These are phyloP conservation scores for Thryonomys swinderianus DNA, from an alignment of 2,113 vertebrate genomes.

Conservation along the genomic window DNA sequence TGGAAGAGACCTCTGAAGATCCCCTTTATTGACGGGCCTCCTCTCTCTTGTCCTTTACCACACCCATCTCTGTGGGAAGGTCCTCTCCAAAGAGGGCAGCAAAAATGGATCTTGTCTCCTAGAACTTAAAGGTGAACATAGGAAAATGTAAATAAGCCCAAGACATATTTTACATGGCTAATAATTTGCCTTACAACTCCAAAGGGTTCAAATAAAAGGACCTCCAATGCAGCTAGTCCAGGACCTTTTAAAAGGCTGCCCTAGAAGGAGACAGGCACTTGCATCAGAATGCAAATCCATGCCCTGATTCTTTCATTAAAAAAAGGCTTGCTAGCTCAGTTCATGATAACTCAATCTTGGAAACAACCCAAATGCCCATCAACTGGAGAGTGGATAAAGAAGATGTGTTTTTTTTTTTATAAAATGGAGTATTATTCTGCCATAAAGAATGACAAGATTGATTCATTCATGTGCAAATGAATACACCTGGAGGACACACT, in stretches of 20 bases:
- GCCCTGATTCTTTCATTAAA: background rate
- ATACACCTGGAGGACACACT: too few species aligned
- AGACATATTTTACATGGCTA: slow-evolving; percentile 1
- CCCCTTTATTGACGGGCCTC: background rate
- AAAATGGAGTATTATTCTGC: too few species aligned
- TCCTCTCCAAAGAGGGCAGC: background rate
- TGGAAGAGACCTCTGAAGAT: background rate
- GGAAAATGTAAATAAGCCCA: background rate
- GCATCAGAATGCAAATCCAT: background rate
- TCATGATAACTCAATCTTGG: too few species aligned
- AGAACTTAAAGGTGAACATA: slow-evolving; percentile 36
- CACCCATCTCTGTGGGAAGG: background rate
- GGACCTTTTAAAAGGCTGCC: background rate
- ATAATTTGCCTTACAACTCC: background rate
- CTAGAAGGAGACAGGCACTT: background rate
- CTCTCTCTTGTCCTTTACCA: background rate
- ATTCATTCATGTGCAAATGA: too few species aligned
- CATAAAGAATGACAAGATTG: too few species aligned
- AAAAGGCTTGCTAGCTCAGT: slow-evolving; percentile 7
- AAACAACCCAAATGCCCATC: too few species aligned
- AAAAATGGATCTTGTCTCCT: slow-evolving; percentile 2
- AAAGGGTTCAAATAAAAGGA: background rate
- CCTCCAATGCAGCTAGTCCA: background rate
- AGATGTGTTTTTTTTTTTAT: too few species aligned
- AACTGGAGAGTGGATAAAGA: too few species aligned